Conservation (phyloP, 2,797 vertebrate genomes). For the Zenarchopterus dispar region DNA sequence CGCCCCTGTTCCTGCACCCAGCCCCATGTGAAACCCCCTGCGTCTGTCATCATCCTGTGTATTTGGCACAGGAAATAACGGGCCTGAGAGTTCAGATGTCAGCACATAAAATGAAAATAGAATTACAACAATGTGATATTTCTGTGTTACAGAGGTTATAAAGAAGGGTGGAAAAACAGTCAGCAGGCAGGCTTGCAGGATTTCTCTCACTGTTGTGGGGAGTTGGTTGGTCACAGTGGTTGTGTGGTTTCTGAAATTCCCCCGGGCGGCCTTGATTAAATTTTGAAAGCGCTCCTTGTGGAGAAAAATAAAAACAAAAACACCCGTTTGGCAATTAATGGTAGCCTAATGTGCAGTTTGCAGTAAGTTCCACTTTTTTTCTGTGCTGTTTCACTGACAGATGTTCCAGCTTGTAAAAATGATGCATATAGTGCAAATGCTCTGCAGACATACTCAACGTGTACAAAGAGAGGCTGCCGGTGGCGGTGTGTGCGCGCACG, state of each 20-base stretch:
- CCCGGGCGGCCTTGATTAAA: slow-evolving; percentile 29
- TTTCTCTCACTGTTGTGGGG: slow-evolving; percentile 35
- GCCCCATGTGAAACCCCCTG: slow-evolving; percentile 41
- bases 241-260: slow-evolving; percentile 43
- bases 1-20: slow-evolving; percentile 47
- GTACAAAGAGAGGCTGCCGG: slow-evolving; percentile 16
- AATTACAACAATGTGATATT: slow-evolving; percentile 67
- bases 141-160: slow-evolving; percentile 38
- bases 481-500: slow-evolving; percentile 33
- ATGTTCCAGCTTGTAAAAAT: slow-evolving; percentile 19
- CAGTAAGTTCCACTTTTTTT: not conserved
- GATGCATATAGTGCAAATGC: slow-evolving; percentile 17
- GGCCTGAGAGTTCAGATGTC: slow-evolving; percentile 66
- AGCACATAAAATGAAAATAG: slow-evolving; percentile 63
- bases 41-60: slow-evolving; percentile 57
- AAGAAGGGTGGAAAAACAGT: slow-evolving; percentile 26
- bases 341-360: slow-evolving; percentile 14
- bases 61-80: slow-evolving; percentile 39
- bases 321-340: slow-evolving; percentile 20
- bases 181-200: not conserved
- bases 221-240: slow-evolving; percentile 37
- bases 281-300: slow-evolving; percentile 20
- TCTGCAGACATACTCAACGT: slow-evolving; percentile 27
- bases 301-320: slow-evolving; percentile 28
- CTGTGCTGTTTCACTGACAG: slow-evolving; percentile 3